Base-by-base conservation (phyloP, 2,797 vertebrate species). In the Sebastes minor region DNA sequence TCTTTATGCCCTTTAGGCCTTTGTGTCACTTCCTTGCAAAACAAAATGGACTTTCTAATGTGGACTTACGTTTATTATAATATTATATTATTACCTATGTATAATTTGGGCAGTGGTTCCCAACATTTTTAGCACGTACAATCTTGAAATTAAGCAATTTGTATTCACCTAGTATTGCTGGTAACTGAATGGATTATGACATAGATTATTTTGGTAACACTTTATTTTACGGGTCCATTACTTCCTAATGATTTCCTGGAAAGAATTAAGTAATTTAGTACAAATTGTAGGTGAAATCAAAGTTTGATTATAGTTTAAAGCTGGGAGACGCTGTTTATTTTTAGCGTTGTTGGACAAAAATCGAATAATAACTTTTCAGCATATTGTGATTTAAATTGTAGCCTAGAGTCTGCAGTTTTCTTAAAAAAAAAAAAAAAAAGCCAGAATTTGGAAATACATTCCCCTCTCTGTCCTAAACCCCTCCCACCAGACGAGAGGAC, bases 1-100 rank as follows among this genome's bases (percentile, higher is more conserved):
- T 53, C 28, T 60, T 69, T 76, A 22, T 69, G 38, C 30, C 64
- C 67, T 22, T 14, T 30, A 57, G 60, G 74, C 27, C 35, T 38
- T n/a, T 64, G 55, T 68, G 69, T 66, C 62, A 68, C n/a, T 60
- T 79, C n/a, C 23, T 6, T 49, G 22, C 66, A 72, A 76, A 85
- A 79, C 27, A 62, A 75, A 75, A 76, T 60, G 12, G 33, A 57
- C 71, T 20, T 23, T 55, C n/a, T 11, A 27, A 67, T 7, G 22
- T 30, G 16, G 8, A 61, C 55, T 60, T 33, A 11, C 1, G 0
- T 20, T 4, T 9, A 33, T 27, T 70, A 12, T n/a, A 13, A 55
- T 53, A 60, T 32, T 56, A 46, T 56, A 7, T 11, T 7, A 27
- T 56, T 46, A 53, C 13, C 0, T 27, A 2, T n/a, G 7, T 46